Evolutionary conservation across 2,888 invertebrate species (phyloP).

Genomic region (Tetragonisca angustula): DNA sequence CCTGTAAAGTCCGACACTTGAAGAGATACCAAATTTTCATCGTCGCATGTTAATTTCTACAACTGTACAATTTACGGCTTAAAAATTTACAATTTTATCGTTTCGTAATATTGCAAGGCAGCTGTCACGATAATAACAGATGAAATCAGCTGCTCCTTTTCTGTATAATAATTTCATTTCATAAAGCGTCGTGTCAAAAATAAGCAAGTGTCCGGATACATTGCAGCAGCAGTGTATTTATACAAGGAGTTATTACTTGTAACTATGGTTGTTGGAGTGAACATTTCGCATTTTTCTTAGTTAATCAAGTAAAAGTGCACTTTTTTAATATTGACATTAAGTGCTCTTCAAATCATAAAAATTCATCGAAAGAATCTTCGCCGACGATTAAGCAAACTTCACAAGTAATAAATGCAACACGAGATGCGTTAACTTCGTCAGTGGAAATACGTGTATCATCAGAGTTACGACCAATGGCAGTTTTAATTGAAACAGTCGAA

Average conservation of each 20-base stretch:
- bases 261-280: constrained; percentile 3
- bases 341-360: not conserved
- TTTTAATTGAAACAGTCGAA: not conserved
- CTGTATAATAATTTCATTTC: not conserved
- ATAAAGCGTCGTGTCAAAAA: not conserved
- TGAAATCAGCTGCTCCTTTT: not conserved
- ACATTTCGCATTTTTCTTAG: not conserved
- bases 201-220: not conserved
- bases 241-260: constrained; percentile 1
- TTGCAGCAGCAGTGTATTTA: constrained; percentile 2
- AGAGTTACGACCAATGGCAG: not conserved
- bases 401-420: not conserved
- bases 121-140: not conserved
- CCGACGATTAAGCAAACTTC: not conserved
- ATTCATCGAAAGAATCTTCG: not conserved
- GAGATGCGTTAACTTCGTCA: not conserved
- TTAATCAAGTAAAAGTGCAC: not conserved
- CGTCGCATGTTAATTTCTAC: not conserved
- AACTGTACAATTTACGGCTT: not conserved
- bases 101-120: not conserved
- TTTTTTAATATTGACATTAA: not conserved
- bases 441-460: not conserved
- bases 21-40: not conserved
- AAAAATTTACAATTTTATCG: not conserved
- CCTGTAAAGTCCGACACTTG: not conserved